These are phyloP conservation scores for Thermophis baileyi DNA, from an alignment of 2,113 vertebrate species.

Conservation along the genomic window DNA sequence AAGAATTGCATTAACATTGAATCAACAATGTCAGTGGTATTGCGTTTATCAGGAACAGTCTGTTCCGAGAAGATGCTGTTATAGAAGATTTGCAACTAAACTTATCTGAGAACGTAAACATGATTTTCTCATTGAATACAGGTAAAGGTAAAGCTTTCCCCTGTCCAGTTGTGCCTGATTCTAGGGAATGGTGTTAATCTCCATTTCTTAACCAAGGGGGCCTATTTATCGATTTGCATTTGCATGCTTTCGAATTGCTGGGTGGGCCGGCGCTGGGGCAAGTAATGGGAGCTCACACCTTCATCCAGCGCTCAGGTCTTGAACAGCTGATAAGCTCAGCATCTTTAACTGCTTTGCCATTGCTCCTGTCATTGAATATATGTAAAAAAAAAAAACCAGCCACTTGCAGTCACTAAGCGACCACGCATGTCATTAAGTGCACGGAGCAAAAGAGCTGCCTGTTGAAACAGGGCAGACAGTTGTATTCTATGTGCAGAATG, in stretches of 20 bases:
- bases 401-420: no score
- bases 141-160: not conserved
- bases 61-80: not conserved
- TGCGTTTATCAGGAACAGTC: not conserved
- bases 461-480: no score
- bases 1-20: not conserved
- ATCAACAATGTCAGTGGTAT: not conserved
- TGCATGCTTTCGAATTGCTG: not conserved
- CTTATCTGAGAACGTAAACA: not conserved
- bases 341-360: no score
- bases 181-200: not conserved
- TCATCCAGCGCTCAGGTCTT: no score
- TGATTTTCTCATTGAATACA: not conserved
- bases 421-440: no score
- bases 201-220: not conserved
- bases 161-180: not conserved
- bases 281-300: not conserved
- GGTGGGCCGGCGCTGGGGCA: not conserved
- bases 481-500: not conserved
- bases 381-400: no score
- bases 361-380: no score
- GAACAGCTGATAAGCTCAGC: no score
- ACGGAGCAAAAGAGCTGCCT: no score
- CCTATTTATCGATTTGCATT: not conserved
- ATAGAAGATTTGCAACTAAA: not conserved